Base-by-base conservation (phyloP, 2,113 vertebrate species). In the Cyphomyrus discorhynchus region DNA sequence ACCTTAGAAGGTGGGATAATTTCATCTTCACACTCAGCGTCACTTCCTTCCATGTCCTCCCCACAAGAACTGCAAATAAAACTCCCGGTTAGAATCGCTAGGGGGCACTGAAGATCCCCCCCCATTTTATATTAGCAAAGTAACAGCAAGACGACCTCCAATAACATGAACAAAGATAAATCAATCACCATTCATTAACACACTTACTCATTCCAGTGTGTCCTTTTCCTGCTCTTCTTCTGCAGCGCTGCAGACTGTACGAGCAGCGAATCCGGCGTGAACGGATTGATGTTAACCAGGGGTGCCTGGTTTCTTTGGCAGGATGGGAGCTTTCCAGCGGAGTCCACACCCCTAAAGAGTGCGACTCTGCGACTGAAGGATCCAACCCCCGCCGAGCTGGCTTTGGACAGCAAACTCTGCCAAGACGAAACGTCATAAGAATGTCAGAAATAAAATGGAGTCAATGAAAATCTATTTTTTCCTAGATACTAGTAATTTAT, bases 261-360 rank as follows among this genome's bases (percentile, higher is more conserved):
- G 46, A 98, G 96, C 91, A 99, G 89, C 27, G 98, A 98, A 93
- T 99, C 98, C 0, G 98, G 98, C 88, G 98, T 99, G 94, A 99
- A 99, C 35, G 98, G 98, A 95, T 99, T 99, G 92, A 99, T 97
- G 94, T 99, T 99, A 93, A 99, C 98, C 89, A 96, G 96, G 42
- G 97, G 98, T 3, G 96, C 96, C 90, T 96, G 97, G 93, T 96
- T 96, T 89, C 96, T 93, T 91, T 95, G 91, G 89, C 95, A 94
- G 90, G 97, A 97, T 19, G 89, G 88, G 91, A 94, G 88, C 93
- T 96, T 98, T 85, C 94, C 96, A 0, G 93, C 94, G 89, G 95
- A 94, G 90, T 97, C 97, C 90, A 95, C 95, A 91, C 97, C 97
- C 95, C 96, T 97, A 92, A 99, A 99, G 0, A 99, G 95, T 2